Evolutionary conservation across 2,888 invertebrate species (phyloP).

Genomic region (Leptinotarsa rubiginosa): DNA sequence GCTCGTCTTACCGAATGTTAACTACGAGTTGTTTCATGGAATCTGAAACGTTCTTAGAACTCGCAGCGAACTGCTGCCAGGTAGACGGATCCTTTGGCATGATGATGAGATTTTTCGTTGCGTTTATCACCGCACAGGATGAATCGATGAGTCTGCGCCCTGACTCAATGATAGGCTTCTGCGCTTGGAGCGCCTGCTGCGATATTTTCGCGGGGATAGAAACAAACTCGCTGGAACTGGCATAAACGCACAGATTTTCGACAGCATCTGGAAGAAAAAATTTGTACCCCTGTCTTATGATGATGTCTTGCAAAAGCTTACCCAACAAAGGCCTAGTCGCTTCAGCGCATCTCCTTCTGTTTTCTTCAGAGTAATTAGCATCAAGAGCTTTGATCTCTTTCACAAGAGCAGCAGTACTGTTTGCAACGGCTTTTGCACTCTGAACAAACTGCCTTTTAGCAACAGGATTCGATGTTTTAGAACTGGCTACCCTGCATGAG

Average conservation of each 20-base stretch:
- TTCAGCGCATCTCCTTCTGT: slow-evolving; percentile 77
- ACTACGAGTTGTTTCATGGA: slow-evolving; percentile 94
- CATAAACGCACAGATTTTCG: slow-evolving; percentile 91
- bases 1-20: slow-evolving; percentile 77
- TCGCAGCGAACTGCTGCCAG: slow-evolving; percentile 93
- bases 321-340: slow-evolving; percentile 83
- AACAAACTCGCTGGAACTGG: slow-evolving; percentile 93
- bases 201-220: slow-evolving; percentile 93
- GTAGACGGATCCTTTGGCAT: slow-evolving; percentile 91
- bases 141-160: slow-evolving; percentile 84
- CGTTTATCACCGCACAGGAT: slow-evolving; percentile 90
- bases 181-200: slow-evolving; percentile 81
- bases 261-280: slow-evolving; percentile 78
- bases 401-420: slow-evolving; percentile 93
- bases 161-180: slow-evolving; percentile 88
- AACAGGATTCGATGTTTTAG: slow-evolving; percentile 88
- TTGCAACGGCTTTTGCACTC: slow-evolving; percentile 96
- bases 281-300: not conserved
- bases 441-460: slow-evolving; percentile 98
- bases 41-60: slow-evolving; percentile 96
- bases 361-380: slow-evolving; percentile 83
- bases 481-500: slow-evolving; percentile 89
- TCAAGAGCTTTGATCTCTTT: slow-evolving; percentile 94
- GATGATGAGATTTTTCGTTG: slow-evolving; percentile 89
- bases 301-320: slow-evolving; percentile 39